These are phyloP conservation scores for Ostrea denselamellosa DNA, from an alignment of 1,140 invertebrate genomes.

Conservation along the genomic window DNA sequence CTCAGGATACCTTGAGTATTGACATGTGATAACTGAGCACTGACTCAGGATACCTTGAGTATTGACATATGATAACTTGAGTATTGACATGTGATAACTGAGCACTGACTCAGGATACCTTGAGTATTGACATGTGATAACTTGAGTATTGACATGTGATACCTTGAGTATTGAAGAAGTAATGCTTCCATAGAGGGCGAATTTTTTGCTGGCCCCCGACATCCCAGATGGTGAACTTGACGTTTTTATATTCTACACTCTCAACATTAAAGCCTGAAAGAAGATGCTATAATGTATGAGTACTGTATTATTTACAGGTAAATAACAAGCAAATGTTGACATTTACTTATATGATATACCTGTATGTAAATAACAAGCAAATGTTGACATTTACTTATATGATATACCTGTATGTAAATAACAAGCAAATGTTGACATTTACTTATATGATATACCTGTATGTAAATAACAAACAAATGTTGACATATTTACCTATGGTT, in stretches of 20 bases:
- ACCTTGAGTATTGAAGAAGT: constrained; percentile 95
- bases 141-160: constrained; percentile 87
- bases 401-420: no score
- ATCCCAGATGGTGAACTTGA: constrained; percentile 77
- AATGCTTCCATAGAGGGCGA: constrained; percentile 95
- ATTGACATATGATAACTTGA: no score
- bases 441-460: constrained; percentile 64
- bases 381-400: no score
- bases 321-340: no score
- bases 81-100: no score
- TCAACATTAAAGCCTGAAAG: constrained; percentile 76
- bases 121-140: constrained; percentile 76
- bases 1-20: no score
- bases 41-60: no score
- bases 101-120: no score
- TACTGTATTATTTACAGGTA: background rate
- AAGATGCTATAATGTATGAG: background rate
- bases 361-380: no score
- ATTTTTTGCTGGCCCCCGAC: constrained; percentile 77
- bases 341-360: no score
- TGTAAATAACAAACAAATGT: no score
- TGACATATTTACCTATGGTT: constrained; percentile 71
- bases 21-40: no score
- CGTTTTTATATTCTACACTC: constrained; percentile 76
- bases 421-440: background rate